Percentiles rank a stretch among this genome's conserved stretches.
phyloP scores from a whole-genome alignment of 2,797 vertebrate genomes.

The Diceros bicornis region DNA sequence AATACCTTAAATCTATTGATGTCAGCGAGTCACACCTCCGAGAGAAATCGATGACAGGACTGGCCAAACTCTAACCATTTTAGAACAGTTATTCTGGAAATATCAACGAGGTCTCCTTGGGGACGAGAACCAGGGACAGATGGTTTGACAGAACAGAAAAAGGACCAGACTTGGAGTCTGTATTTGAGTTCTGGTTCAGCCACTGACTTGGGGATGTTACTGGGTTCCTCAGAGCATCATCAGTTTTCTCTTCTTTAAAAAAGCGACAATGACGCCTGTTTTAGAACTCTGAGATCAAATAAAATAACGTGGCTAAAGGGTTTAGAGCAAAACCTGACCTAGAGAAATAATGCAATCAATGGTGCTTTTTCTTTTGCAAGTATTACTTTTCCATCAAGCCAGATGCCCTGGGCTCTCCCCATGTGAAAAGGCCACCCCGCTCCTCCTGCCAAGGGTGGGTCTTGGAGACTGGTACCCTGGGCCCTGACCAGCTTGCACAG shows the following conservation, averaged over 20 bases:
- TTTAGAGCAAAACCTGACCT: neutral
- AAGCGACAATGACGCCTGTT: rapidly evolving
- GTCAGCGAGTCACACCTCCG: rapidly evolving
- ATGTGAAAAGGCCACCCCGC: rapidly evolving
- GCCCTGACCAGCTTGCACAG: rapidly evolving
- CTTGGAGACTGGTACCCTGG: neutral
- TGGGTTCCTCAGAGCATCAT: rapidly evolving
- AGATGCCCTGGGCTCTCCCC: neutral
- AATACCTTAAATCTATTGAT: neutral
- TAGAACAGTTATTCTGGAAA: neutral
- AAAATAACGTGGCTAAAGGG: rapidly evolving
- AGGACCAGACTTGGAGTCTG: neutral
- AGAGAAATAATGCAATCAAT: rapidly evolving
- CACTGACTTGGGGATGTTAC: neutral
- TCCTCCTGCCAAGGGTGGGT: rapidly evolving
- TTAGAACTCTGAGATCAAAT: neutral
- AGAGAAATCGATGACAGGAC: neutral
- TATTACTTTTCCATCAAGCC: neutral
- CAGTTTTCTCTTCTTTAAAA: neutral
- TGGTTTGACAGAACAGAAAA: neutral
- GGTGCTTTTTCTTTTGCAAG: rapidly evolving
- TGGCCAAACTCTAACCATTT: neutral
- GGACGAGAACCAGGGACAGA: constrained; percentile 23
- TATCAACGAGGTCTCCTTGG: neutral
- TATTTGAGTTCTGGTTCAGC: neutral